Evolutionary conservation across 1,140 invertebrate genomes (phyloP).

Genomic region (Sinonovacula constricta): DNA sequence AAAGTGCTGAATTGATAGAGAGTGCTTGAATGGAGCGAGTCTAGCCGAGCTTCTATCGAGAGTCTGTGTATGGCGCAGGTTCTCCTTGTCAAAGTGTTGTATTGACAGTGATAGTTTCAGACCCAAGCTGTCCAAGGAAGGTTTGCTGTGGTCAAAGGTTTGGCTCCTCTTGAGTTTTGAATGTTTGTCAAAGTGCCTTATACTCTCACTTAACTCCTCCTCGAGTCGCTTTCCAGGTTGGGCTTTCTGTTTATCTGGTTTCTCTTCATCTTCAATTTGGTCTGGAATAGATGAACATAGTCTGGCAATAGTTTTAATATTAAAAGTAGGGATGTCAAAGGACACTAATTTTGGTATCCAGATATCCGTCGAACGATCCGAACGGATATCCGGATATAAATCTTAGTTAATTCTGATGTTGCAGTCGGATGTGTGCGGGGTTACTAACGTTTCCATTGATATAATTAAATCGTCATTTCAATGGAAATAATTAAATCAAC

Average conservation of each 20-base stretch:
- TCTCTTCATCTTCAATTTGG: neutral
- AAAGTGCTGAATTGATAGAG: conserved; percentile 42
- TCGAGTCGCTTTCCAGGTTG: conserved; percentile 2
- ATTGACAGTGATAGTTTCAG: conserved; percentile 57
- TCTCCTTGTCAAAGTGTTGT: conserved; percentile 54
- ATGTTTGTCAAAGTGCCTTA: conserved; percentile 53
- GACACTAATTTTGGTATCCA: no score
- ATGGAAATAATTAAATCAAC: neutral
- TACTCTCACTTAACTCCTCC: conserved; percentile 39
- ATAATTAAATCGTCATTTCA: no score
- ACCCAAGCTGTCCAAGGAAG: conserved; percentile 19
- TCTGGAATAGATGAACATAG: conserved; percentile 3
- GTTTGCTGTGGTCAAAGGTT: conserved; percentile 55
- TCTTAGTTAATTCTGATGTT: no score
- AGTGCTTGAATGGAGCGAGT: conserved; percentile 25
- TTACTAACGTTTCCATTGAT: no score
- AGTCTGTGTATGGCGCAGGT: conserved; percentile 9
- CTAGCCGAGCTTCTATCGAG: conserved; percentile 21
- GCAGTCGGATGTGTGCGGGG: no score
- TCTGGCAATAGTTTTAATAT: neutral
- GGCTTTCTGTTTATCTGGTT: neutral
- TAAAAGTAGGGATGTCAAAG: no score
- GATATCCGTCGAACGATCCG: no score
- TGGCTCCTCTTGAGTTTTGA: conserved; percentile 48
- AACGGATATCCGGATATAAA: no score